Base-by-base conservation (phyloP, 2,888 invertebrate genomes). In the Lamellibrachia satsuma region DNA sequence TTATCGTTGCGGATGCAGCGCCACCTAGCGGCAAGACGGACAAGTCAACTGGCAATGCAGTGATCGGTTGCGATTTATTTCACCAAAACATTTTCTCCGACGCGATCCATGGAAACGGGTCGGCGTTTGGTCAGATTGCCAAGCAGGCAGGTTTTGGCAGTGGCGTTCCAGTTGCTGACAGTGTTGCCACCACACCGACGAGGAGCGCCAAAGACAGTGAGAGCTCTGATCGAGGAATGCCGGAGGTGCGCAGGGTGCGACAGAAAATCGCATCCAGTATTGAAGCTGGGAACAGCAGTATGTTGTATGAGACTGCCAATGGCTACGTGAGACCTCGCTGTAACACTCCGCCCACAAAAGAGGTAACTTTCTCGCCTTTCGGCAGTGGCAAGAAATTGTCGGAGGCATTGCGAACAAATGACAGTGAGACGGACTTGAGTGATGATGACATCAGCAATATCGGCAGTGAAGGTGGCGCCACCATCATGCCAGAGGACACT, bases 181-280 rank as follows among this genome's bases (percentile, higher is more conserved):
- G 90, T 92, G 92, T 27, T 11, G 75, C 75, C 75, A 75, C 75
- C 27, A 60, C 91, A 9, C 91, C 75, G 3, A 6, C 39, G 9
- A 91, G 91, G 22, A 51, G 27, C 9, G 39, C 60, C 52, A 60
- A 51, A 7, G 92, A 92, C 90, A 57, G n/a, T 11, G 92, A 52
- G 7, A 39, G 0, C 1, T 39, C 39, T 39, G 52, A 57, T 27
- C 22, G 55, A 9, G 91, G 52, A 39, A 52, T 90, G 2, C 91
- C 92, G 15, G 93, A 93, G n/a, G 92, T 90, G 22, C 92, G 93
- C 90, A 90, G 90, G 51, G 55, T 90, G 52, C 90, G 93, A 27
- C 91, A 92, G 27, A 92, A 57, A 60, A 52, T 92, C n/a, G 92
- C 90, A 8, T 91, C 93, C 51, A 92, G 92, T 60, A 8, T 92